Evolutionary conservation across 2,113 vertebrate genomes (phyloP), one percentile per base, ranked within the genome.

Genomic region (Pipa parva): DNA sequence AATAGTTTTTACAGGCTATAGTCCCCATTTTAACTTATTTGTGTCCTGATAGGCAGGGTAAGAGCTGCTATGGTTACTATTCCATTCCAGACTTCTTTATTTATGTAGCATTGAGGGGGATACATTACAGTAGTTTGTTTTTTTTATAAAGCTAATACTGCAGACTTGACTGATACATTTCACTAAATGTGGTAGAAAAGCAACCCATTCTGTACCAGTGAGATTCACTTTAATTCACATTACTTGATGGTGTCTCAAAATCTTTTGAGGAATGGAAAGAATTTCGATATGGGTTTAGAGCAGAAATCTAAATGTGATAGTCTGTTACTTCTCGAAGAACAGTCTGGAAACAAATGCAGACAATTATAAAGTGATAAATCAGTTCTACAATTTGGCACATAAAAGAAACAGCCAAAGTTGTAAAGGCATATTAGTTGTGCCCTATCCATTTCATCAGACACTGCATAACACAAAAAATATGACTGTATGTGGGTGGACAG

Each of bases 391-490:
- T 45, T 57, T 61, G 66, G 60, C 48, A 61, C 58, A 70, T 60
- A 61, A 70, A 70, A 61, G 66, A 54, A 61, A 61, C 33, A 70
- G 66, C 66, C 66, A 70, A 61, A 61, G 66, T 70, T 70, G 61
- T 60, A 61, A 70, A 37, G 55, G 42, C 66, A 45, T 70, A 70
- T 70, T 70, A 70, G 66, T 54, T 26, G 49, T 61, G 66, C 48
- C 18, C 48, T 70, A 70, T 70, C 66, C 31, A 70, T 70, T 70
- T 70, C 66, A 46, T 70, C 7, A 45, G 24, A 61, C 56, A 61
- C 31, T 52, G 48, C 57, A 70, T 70, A 70, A 57, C 66, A 70
- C 36, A 28, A 26, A 45, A 61, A 51, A 61, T 52, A 37, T 61
- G 36, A 26, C 21, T 67, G 20, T 18, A 70, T 45, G 66, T 70